Conservation (phyloP, 2,888 invertebrate genomes). For the Poecilus cupreus region DNA sequence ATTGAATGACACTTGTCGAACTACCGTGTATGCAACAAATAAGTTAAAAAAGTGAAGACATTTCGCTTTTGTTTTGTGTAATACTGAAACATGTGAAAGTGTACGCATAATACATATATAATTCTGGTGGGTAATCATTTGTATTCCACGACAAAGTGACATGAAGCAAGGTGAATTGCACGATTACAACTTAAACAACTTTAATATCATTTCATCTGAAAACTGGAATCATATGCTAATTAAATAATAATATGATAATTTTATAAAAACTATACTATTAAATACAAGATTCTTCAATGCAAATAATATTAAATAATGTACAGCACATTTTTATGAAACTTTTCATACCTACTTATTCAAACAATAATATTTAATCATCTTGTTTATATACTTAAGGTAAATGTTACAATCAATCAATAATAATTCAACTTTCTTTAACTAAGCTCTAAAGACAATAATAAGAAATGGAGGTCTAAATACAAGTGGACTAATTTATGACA, state of each 20-base stretch:
- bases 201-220: neutral
- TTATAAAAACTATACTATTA: too few species aligned
- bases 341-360: too few species aligned
- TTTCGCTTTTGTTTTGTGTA: slow-evolving; percentile 51
- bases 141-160: slow-evolving; percentile 20
- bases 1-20: slow-evolving; percentile 24
- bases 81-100: slow-evolving; percentile 41
- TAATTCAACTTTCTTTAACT: too few species aligned
- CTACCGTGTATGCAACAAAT: slow-evolving; percentile 3
- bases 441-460: too few species aligned
- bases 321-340: too few species aligned
- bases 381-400: too few species aligned
- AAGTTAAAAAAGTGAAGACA: slow-evolving; percentile 6
- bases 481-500: too few species aligned
- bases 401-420: too few species aligned
- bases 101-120: slow-evolving; percentile 35
- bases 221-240: neutral
- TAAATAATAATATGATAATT: neutral
- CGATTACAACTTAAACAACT: slow-evolving; percentile 2
- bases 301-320: too few species aligned
- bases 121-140: neutral
- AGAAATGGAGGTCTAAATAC: too few species aligned
- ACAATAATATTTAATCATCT: too few species aligned
- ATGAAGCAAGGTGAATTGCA: slow-evolving; percentile 16
- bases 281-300: too few species aligned